These are phyloP conservation scores for Platycercus adscitus DNA, from an alignment of 2,113 vertebrate species.

Conservation along the genomic window DNA sequence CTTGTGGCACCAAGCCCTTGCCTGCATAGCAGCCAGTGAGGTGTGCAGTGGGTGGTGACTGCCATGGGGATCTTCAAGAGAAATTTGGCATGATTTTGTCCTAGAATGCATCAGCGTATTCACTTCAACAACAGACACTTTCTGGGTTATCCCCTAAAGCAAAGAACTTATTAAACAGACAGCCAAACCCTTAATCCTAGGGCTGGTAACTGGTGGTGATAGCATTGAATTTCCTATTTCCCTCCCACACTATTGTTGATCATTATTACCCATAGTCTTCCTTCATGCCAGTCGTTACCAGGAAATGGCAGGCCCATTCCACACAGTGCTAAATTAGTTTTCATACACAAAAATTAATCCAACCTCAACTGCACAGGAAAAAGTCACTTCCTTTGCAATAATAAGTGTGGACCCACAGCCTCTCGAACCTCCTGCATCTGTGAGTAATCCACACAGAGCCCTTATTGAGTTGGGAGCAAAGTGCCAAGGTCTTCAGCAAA, in stretches of 20 bases:
- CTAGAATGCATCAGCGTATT: neutral
- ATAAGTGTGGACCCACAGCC: rapidly evolving
- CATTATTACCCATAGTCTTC: rapidly evolving
- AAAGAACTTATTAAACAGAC: neutral
- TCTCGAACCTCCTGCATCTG: rapidly evolving
- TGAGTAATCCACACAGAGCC: neutral
- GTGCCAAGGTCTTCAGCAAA: neutral
- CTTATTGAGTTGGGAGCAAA: neutral
- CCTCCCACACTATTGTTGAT: neutral
- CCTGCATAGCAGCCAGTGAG: neutral
- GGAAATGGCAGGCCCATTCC: neutral
- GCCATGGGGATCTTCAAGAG: neutral
- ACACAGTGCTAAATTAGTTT: neutral
- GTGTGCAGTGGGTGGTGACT: neutral
- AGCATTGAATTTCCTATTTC: neutral
- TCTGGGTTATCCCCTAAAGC: neutral
- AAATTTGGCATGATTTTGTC: neutral
- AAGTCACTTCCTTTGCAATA: neutral
- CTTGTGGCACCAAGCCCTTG: rapidly evolving
- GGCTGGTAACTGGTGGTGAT: neutral
- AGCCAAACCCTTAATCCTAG: neutral
- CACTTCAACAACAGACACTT: neutral
- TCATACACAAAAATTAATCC: neutral
- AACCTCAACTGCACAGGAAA: neutral
- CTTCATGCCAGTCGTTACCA: neutral